A percentile compares a stretch with the other conserved stretches of the same genome.
phyloP scores from a whole-genome alignment of 2,888 invertebrate genomes.

The Agonum fuliginosum region DNA sequence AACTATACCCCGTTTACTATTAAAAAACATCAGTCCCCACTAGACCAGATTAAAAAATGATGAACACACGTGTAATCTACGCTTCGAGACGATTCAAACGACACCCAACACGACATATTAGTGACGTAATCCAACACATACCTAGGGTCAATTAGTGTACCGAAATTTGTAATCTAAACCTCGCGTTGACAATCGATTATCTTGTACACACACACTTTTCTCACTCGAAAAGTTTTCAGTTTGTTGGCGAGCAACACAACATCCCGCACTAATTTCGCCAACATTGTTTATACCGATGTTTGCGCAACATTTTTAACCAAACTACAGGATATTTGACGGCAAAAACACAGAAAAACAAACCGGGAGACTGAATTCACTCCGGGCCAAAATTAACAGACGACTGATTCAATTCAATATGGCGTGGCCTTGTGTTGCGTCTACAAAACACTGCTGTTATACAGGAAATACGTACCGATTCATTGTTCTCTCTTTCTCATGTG shows the following conservation, averaged over 20 bases:
- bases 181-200: conserved; percentile 76
- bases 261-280: conserved; percentile 46
- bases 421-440: conserved; percentile 74
- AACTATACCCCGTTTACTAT: conserved; percentile 60
- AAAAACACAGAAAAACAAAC: conserved; percentile 68
- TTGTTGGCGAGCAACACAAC: conserved; percentile 58
- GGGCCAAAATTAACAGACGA: conserved; percentile 76
- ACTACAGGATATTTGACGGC: conserved; percentile 54
- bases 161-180: conserved; percentile 75
- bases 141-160: conserved; percentile 75
- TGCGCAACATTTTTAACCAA: conserved; percentile 50
- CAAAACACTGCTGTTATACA: conserved; percentile 64
- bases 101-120: conserved; percentile 71
- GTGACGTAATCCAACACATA: conserved; percentile 69
- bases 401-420: conserved; percentile 78
- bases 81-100: conserved; percentile 67
- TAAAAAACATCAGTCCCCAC: conserved; percentile 64
- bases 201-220: conserved; percentile 70
- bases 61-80: conserved; percentile 59
- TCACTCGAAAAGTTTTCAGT: conserved; percentile 64
- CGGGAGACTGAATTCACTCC: conserved; percentile 70
- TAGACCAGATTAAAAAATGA: conserved; percentile 60
- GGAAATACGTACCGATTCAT: conserved; percentile 65
- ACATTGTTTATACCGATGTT: conserved; percentile 57
- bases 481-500: conserved; percentile 64